A percentile compares a stretch with the other conserved stretches of the same genome.
Evolutionary conservation across 2,797 vertebrate genomes (phyloP).

Genomic region (Falco columbarius): DNA sequence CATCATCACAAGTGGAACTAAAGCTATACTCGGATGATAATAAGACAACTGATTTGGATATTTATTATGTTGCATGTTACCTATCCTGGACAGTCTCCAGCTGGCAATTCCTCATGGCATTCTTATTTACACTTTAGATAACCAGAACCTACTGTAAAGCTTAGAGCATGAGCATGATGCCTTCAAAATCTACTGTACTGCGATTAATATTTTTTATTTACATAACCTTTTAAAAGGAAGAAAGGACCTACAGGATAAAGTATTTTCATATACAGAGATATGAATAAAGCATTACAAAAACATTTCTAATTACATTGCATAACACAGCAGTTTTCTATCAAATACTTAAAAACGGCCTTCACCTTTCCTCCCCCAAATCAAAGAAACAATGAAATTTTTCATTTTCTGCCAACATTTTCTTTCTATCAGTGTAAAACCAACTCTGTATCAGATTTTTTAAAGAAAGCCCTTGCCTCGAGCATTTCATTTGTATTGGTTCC

Average conservation of each 20-base stretch:
- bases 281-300: not conserved
- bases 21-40: not conserved
- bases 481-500: constrained; percentile 70
- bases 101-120: not conserved
- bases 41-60: not conserved
- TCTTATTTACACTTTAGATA: not conserved
- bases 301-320: not conserved
- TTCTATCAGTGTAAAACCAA: constrained; percentile 38
- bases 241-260: not conserved
- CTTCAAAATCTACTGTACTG: not conserved
- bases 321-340: not conserved
- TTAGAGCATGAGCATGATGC: not conserved
- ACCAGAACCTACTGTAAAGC: not conserved
- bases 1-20: not conserved
- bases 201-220: not conserved
- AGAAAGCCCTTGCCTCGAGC: constrained; percentile 47
- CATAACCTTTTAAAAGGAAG: not conserved
- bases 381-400: constrained; percentile 29
- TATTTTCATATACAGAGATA: not conserved
- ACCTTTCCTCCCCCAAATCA: constrained; percentile 13
- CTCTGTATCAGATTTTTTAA: constrained; percentile 54
- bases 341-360: constrained; percentile 11
- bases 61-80: not conserved
- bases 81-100: not conserved
- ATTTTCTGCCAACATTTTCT: constrained; percentile 53